Evolutionary conservation across 1,140 invertebrate species (phyloP), one percentile per base, ranked within the genome.

Genomic region (Drosophila saltans): DNA sequence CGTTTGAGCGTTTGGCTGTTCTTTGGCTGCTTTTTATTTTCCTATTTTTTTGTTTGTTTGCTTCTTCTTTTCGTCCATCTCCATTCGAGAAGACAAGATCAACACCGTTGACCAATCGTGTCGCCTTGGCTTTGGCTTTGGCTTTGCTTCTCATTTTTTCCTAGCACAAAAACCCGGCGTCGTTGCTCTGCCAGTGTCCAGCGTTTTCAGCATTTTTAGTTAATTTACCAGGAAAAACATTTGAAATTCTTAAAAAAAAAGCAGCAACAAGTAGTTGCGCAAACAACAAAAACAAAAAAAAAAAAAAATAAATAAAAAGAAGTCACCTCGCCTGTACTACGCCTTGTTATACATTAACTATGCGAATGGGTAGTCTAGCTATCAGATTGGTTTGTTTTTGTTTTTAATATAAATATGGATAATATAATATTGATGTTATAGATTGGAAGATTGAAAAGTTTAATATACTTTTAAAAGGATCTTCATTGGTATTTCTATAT

Each of bases 161-260:
- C 73, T 36, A 6, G 55, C 68, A 85, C 81, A 82, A 70, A 80
- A 72, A 77, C 33, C 6, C 73, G 67, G 69, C 68, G 63, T 60
- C 66, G 33, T 67, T n/a, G 52, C 26, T 60, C 57, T 48, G 26
- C 68, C 66, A 70, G 71, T 73, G 75, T 72, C 59, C 48, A 84
- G 90, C 90, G 90, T 88, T 91, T 91, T 91, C 85, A 91, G 85
- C 90, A 91, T 91, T 91, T 91, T 91, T 91, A 91, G 90, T 91
- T 90, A 91, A 91, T 91, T 91, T 91, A 90, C 90, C 90, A 90
- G 83, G 90, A 91, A 91, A 91, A 91, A 91, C 88, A 91, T 88
- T 88, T 88, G 84, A 88, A 88, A 88, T 88, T 88, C 84, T 84
- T 88, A 89, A 79, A 75, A 85, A 80, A 81, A 16, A 16, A 16